Base-by-base conservation (phyloP, 2,888 invertebrate species). In the Xestia ashworthii region DNA sequence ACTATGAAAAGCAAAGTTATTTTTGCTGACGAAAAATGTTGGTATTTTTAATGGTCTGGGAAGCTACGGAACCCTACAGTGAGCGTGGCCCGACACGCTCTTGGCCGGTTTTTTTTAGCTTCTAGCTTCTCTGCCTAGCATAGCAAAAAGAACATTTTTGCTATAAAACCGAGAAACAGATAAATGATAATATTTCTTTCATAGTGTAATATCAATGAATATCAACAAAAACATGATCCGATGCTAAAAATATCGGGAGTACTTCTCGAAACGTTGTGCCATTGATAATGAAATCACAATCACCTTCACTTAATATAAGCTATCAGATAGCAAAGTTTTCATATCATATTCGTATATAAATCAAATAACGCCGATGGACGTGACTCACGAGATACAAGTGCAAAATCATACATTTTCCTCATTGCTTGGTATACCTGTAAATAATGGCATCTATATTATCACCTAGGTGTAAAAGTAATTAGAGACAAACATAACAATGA, bases 311-410 rank as follows among this genome's bases (percentile, higher is more conserved):
- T 74, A 50, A 25, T 62, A 68, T 14, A 38, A 44, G 58, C 64
- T 76, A 81, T 81, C 76, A 25, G 81, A 81, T 76, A 76, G 11
- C 44, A 38, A 81, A 44, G 58, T 50, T 80, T 74, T 38, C 60
- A 60, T 69, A 69, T 46, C 25, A 16, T 44, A 44, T 44, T n/a
- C 38, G 65, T 65, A 16, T 68, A 50, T 46, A 62, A 70, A 53
- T 66, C 60, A 67, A 80, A 81, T 76, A 81, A 65, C 65, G n/a
- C 44, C 38, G 48, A 65, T 69, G 48, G 12, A 5, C 6, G 50
- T 80, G 68, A 80, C 22, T 75, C 81, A 81, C 66, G 3, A 44
- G 50, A 11, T 66, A 38, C 58, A 65, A 72, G 41, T 65, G 41
- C 32, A 58, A 50, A 22, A 48, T 53, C 9, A 53, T 53, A 80